phyloP scores from a whole-genome alignment of 2,888 invertebrate species.

The Fragum sueziense region DNA sequence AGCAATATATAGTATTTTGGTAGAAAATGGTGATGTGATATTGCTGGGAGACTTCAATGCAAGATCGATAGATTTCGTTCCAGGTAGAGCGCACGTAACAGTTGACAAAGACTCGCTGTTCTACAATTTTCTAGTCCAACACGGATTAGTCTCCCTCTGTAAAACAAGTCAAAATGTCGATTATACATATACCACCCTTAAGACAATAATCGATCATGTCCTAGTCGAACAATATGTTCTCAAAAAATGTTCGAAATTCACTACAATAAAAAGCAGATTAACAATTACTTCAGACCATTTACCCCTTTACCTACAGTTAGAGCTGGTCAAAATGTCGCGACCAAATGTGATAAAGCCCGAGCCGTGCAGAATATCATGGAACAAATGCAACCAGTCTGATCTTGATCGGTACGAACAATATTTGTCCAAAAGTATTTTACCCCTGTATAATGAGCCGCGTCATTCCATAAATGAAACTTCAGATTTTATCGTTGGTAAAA shows the following conservation, averaged over 20 bases:
- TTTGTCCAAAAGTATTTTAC: background rate
- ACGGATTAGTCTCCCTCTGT: background rate
- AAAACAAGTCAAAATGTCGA: background rate
- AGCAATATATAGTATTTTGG: background rate
- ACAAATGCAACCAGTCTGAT: background rate
- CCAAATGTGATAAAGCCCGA: background rate
- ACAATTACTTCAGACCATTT: constrained; percentile 19
- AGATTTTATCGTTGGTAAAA: background rate
- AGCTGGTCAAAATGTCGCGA: background rate
- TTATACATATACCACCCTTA: constrained; percentile 4
- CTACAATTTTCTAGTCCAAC: background rate
- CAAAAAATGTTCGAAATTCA: background rate
- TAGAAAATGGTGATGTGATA: background rate
- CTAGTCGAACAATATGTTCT: constrained; percentile 11
- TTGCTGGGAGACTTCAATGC: constrained; percentile 11
- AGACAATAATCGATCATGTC: constrained; percentile 9
- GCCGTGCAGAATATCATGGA: background rate
- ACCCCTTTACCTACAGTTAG: background rate
- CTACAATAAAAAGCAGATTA: background rate
- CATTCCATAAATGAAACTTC: background rate
- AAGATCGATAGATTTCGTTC: background rate
- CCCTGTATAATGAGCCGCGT: background rate
- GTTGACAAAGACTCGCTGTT: background rate
- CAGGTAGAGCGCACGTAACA: background rate
- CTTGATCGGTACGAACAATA: background rate